Conservation (phyloP, 1,140 invertebrate species). For the Musca vetustissima region DNA sequence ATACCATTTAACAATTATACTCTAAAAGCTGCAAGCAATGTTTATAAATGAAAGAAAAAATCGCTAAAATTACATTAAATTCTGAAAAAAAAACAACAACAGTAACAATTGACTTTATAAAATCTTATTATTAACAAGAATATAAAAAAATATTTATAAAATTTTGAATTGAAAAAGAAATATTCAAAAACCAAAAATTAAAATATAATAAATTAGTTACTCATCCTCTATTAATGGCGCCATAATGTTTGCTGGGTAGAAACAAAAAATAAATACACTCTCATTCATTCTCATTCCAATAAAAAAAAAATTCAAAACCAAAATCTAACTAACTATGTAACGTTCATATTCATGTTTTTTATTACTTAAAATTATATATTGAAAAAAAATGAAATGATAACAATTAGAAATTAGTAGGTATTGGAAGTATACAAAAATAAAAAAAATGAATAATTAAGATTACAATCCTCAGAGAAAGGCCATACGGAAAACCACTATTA, state of each 20-base stretch:
- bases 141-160: background rate
- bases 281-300: background rate
- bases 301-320: background rate
- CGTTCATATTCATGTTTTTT: too few relatives aligned
- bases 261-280: background rate
- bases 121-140: background rate
- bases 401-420: too few relatives aligned
- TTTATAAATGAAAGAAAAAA: slow-evolving; percentile 51
- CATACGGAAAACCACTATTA: too few relatives aligned
- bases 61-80: slow-evolving; percentile 39
- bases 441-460: too few relatives aligned
- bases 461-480: too few relatives aligned
- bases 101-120: background rate
- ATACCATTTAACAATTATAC: slow-evolving; percentile 32
- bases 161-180: background rate
- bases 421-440: too few relatives aligned
- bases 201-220: background rate
- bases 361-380: too few relatives aligned
- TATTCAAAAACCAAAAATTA: background rate
- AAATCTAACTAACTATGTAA: too few relatives aligned
- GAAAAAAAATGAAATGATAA: too few relatives aligned
- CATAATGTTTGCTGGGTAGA: background rate
- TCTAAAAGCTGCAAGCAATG: slow-evolving; percentile 12
- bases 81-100: slow-evolving; percentile 35
- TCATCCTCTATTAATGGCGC: slow-evolving; percentile 3